Conservation (phyloP, 2,113 vertebrate species). For the Chloroceryle aenea region DNA sequence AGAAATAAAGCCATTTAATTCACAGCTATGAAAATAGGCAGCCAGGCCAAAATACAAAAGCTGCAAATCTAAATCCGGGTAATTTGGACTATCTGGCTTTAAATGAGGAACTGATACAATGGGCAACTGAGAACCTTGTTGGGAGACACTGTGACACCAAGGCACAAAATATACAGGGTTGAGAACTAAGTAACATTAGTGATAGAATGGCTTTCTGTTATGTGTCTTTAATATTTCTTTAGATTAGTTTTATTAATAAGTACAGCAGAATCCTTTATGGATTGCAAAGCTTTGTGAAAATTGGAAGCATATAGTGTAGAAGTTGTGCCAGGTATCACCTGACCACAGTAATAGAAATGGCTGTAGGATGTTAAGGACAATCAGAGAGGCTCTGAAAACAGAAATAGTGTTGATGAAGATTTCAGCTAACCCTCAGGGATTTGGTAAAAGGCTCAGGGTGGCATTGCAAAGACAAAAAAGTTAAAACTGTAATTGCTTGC, state of each 20-base stretch:
- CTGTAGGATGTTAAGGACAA: neutral
- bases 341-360: neutral
- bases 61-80: neutral
- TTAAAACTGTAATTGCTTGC: neutral
- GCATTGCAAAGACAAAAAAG: neutral
- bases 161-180: neutral
- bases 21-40: neutral
- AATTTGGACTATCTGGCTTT: neutral
- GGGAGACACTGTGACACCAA: neutral
- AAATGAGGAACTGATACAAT: neutral
- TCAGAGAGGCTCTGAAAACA: neutral
- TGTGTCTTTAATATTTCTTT: neutral
- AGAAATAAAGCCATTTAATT: neutral
- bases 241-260: neutral
- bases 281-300: neutral
- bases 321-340: neutral
- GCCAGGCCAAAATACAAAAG: neutral
- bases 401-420: neutral
- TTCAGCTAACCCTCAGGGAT: neutral
- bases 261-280: neutral
- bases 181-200: neutral
- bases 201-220: neutral
- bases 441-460: neutral
- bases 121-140: neutral
- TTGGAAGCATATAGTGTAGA: neutral